Evolutionary conservation across 1,140 invertebrate genomes (phyloP).

Genomic region (Platorchestia sp.): DNA sequence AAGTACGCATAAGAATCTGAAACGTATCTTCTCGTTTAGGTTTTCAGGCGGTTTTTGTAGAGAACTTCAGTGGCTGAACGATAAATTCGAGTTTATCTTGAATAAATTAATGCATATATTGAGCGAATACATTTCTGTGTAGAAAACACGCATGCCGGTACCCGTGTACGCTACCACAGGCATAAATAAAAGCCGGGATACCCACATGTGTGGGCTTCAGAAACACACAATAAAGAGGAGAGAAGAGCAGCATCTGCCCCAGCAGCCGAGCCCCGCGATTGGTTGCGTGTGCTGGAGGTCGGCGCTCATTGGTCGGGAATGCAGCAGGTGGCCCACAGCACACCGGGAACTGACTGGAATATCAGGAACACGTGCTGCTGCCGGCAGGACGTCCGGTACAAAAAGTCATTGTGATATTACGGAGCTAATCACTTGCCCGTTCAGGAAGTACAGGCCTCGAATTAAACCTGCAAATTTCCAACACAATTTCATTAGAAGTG

Average conservation of each 20-base stretch:
- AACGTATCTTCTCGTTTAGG: background rate
- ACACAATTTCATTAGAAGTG: background rate
- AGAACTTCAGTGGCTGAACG: background rate
- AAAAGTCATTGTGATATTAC: slow-evolving; percentile 10
- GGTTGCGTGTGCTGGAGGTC: background rate
- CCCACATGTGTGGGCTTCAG: background rate
- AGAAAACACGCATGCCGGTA: background rate
- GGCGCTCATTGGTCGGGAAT: slow-evolving; percentile 14
- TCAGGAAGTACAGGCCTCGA: background rate
- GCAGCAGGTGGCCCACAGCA: background rate
- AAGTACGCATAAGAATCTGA: background rate
- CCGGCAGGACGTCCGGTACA: slow-evolving; percentile 7
- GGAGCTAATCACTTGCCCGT: background rate
- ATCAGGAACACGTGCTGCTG: slow-evolving; percentile 32
- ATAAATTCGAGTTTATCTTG: background rate
- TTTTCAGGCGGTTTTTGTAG: background rate
- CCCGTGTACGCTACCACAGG: background rate
- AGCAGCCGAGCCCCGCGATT: background rate
- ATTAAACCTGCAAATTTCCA: background rate
- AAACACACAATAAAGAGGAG: background rate
- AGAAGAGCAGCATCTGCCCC: background rate
- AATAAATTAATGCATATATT: too few relatives aligned
- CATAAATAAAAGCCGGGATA: background rate
- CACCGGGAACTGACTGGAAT: slow-evolving; percentile 14
- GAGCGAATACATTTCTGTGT: background rate